Base-by-base conservation (phyloP, 1,140 invertebrate species). In the Pteromalus puparum region DNA sequence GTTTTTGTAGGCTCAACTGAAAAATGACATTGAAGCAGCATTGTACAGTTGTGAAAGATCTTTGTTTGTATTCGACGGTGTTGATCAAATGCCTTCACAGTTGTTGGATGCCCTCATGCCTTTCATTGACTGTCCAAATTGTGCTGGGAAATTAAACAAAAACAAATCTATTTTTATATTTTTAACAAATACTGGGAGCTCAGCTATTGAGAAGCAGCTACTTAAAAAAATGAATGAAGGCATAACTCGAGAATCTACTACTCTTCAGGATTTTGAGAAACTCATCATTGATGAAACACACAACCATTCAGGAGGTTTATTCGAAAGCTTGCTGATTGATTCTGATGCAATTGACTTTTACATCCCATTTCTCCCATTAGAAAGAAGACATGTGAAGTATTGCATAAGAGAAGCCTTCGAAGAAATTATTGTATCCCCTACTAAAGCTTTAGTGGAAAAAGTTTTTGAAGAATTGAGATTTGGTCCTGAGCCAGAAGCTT, bases 61-160 rank as follows among this genome's bases (percentile, higher is more conserved):
- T 0, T 88, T 99, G 42, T 99, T 99, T 90, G 96, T 99, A 86
- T 99, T 99, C 94, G 99, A 99, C 94, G 99, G 99, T 94, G 96
- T 99, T 15, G 97, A 99, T 91, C 98, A 99, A 91, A 98, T 99
- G 94, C 97, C 97, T 9, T 90, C 94, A 26, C 95, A 95, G 13
- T 90, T 99, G 10, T 94, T 99, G 21, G 96, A 99, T 91, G 94
- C 94, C 15, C 94, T 99, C n/a, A 97, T 97, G 90, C 97, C 98
- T 15, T 96, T 98, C 90, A 90, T 99, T 26, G 98, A 99, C 92
- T 97, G 98, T 89, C 85, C 82, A 12, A 24, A 82, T 46, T 82
- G 73, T 82, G 12, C 82, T 15, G 30, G 85, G 46, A 67, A 94
- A 30, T 10, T 24, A 38, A 18, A 82, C 2, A 95, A 94, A 87